Evolutionary conservation across 2,888 invertebrate genomes (phyloP), one percentile per base, ranked within the genome.

Genomic region (Lamellibrachia columna): DNA sequence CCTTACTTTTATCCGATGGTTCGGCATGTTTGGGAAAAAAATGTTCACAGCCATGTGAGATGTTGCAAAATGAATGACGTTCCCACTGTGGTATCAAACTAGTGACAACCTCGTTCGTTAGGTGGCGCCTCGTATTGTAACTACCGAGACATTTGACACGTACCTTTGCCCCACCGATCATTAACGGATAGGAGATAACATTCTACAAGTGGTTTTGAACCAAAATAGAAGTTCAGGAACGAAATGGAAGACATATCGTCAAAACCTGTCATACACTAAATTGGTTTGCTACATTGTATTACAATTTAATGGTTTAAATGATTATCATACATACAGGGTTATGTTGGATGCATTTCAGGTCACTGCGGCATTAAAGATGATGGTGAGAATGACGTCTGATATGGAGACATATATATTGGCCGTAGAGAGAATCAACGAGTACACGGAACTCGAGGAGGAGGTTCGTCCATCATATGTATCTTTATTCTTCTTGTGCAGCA

Each of bases 381-480:
- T 53, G 92, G 92, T 91, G n/a, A 91, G 28, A 40, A 40, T 55
- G 92, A 55, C 92, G n/a, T 60, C 92, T 3, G 93, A 93, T n/a
- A 52, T 93, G 53, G 93, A 93, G 53, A 93, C 92, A 6, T 91
- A 93, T 92, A 91, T 93, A 11, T 92, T 92, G 3, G 92, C 93
- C 7, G 92, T 93, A 60, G 93, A 93, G 58, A 92, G 93, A 91
- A 92, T 93, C n/a, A 91, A 92, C 22, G 93, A 93, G 75, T 93
- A 93, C 90, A 40, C 92, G n/a, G 75, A 93, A 40, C 60, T 93
- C 15, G 91, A 75, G 15, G 91, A 91, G 40, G 93, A 93, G 93
- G 93, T 93, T 91, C 92, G 52, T 28, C 15, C 9, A 40, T 75
- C 15, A 6, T 75, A 15, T 60, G 75, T 75, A 15, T 75, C 15